Conservation (phyloP, 2,888 invertebrate genomes). For the Spodoptera littoralis region DNA sequence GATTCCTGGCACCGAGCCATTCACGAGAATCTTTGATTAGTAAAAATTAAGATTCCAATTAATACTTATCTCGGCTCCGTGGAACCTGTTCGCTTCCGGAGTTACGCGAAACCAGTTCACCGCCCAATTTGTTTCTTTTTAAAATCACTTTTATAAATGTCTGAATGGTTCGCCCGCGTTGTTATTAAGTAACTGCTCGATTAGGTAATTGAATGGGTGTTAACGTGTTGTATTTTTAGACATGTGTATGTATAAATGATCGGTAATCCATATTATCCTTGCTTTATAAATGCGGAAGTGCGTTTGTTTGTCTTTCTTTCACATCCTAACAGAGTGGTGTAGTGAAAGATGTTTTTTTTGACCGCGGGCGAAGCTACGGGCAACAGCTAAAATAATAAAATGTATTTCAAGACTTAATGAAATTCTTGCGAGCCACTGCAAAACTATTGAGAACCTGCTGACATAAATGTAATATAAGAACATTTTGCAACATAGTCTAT, state of each 20-base stretch:
- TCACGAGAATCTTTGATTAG: conserved; percentile 76
- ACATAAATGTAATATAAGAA: conserved; percentile 6
- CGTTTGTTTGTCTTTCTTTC: too few relatives aligned
- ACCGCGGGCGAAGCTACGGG: too few relatives aligned
- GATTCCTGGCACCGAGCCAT: conserved; percentile 61
- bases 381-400: background rate
- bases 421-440: background rate
- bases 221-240: conserved; percentile 23
- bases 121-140: conserved; percentile 73
- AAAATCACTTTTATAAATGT: conserved; percentile 63
- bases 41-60: conserved; percentile 83
- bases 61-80: conserved; percentile 75
- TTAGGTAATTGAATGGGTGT: conserved; percentile 55
- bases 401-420: conserved; percentile 4
- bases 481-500: conserved; percentile 62
- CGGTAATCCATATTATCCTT: background rate
- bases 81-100: conserved; percentile 87
- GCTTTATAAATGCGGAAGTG: background rate
- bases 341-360: too few relatives aligned
- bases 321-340: too few relatives aligned
- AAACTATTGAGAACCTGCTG: conserved; percentile 2
- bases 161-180: conserved; percentile 58
- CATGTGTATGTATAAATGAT: background rate
- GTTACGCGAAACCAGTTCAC: conserved; percentile 81
- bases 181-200: conserved; percentile 60